Base-by-base conservation (phyloP, 2,113 vertebrate species). In the Catharus fuscescens region DNA sequence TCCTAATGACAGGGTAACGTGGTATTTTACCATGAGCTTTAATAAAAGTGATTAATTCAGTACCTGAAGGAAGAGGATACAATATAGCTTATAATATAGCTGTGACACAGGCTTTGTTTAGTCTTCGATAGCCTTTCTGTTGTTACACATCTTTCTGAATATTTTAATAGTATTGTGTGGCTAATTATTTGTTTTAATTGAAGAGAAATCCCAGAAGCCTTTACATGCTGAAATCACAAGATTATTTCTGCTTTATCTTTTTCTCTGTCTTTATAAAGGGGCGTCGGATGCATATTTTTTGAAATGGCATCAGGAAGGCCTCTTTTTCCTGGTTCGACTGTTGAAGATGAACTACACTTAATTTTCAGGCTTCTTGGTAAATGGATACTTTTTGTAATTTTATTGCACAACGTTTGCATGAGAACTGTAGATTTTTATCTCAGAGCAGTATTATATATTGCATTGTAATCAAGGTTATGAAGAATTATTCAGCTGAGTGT, bases 231-330 rank as follows among this genome's bases (percentile, higher is more conserved):
- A 92, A 93, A 66, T 47, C 31, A 76, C 42, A 26, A 25, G 21
- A 61, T 90, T 64, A 54, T 93, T 60, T 91, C 44, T 65, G n/a
- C 81, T 93, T 57, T 70, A 13, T 66, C 45, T 77, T 90, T 73
- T 86, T 28, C 66, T 87, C 86, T 88, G 48, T 87, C 47, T 94
- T 87, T 80, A 44, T 93, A 57, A 97, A 99, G 99, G 99, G 99
- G 99, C 1, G 99, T 99, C 12, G 99, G 99, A 59, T 99, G 99
- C 97, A 99, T 99, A 97, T 99, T 99, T 98, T 99, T 99, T 93
- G 99, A 99, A 98, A 99, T 99, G 99, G 99, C 99, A 91, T 99
- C 99, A 82, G 99, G 99, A 98, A 98, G 99, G 97, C 99, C 99
- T 52, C 98, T 99, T 34, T 99, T 99, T 96, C 99, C 99, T 67